Evolutionary conservation across 1,140 invertebrate species (phyloP).

Genomic region (Frieseomelitta varia): DNA sequence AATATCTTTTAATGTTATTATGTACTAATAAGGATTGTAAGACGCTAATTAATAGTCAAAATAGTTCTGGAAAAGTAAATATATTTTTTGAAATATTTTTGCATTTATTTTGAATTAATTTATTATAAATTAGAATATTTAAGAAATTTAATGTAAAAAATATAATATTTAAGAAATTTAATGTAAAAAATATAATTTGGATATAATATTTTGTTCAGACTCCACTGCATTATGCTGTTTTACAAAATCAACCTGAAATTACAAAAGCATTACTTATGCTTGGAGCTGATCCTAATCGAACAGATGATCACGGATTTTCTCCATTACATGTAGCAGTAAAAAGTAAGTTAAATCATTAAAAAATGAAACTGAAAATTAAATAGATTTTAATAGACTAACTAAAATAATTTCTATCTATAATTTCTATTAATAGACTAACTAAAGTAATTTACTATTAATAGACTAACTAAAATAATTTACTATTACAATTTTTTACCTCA

Average conservation of each 20-base stretch:
- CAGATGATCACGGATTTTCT: constrained; percentile 81
- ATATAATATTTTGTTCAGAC: constrained; percentile 75
- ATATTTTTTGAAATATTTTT: constrained; percentile 25
- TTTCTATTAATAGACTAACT: background rate
- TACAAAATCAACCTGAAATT: constrained; percentile 77
- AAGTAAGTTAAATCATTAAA: constrained; percentile 67
- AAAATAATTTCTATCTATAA: background rate
- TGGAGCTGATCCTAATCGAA: constrained; percentile 81
- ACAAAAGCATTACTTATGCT: constrained; percentile 76
- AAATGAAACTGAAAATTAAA: constrained; percentile 12
- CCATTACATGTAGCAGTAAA: constrained; percentile 82
- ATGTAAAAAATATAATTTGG: constrained; percentile 40
- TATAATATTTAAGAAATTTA: constrained; percentile 28
- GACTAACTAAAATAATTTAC: no score
- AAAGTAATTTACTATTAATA: background rate
- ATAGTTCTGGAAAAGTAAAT: constrained; percentile 72
- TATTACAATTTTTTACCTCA: background rate
- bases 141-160: constrained; percentile 39
- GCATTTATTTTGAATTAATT: constrained; percentile 27
- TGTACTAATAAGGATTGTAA: constrained; percentile 61
- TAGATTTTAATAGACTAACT: background rate
- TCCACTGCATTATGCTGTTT: constrained; percentile 81
- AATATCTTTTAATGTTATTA: constrained; percentile 70
- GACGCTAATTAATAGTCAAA: constrained; percentile 70
- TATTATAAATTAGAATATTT: constrained; percentile 24